Percentiles rank a stretch among this genome's conserved stretches.
Evolutionary conservation across 2,113 vertebrate species (phyloP).

Genomic region (Periophthalmus modestus): DNA sequence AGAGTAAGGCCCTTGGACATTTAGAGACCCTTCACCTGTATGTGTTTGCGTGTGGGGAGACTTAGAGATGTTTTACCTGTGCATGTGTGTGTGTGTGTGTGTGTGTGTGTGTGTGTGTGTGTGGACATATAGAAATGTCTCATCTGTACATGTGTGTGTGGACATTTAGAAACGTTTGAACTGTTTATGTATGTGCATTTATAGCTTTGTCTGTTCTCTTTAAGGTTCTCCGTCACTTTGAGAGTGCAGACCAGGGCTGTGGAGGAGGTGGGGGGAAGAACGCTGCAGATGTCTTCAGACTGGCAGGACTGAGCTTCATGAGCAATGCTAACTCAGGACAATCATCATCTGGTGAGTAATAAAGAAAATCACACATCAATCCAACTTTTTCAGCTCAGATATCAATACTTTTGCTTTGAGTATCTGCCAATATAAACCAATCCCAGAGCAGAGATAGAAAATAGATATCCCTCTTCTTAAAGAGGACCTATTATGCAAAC

Average conservation of each 20-base stretch:
- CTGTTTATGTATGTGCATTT: not conserved
- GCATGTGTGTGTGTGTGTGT: not conserved
- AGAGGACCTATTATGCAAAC: no score
- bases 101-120: not conserved
- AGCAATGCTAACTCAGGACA: slow-evolving; percentile 85
- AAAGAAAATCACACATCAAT: not conserved
- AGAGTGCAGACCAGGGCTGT: slow-evolving; percentile 88
- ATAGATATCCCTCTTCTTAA: no score
- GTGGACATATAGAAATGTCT: not conserved
- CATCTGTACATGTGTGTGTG: not conserved
- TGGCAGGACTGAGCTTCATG: slow-evolving; percentile 88
- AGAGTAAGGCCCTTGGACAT: slow-evolving; percentile 24
- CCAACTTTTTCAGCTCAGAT: no score
- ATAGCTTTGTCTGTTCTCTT: not conserved
- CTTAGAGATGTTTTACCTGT: not conserved
- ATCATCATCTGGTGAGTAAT: slow-evolving; percentile 22
- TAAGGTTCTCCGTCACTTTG: slow-evolving; percentile 82
- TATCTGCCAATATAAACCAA: no score
- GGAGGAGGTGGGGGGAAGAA: slow-evolving; percentile 88
- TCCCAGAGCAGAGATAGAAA: no score
- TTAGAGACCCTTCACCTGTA: not conserved
- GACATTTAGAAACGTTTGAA: not conserved
- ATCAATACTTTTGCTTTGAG: no score
- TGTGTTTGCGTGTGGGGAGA: not conserved
- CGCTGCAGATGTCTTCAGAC: slow-evolving; percentile 82